Percentiles rank a stretch among this genome's conserved stretches.
These are phyloP conservation scores for Lepas anatifera DNA, from an alignment of 2,888 invertebrate species.

Conservation along the genomic window DNA sequence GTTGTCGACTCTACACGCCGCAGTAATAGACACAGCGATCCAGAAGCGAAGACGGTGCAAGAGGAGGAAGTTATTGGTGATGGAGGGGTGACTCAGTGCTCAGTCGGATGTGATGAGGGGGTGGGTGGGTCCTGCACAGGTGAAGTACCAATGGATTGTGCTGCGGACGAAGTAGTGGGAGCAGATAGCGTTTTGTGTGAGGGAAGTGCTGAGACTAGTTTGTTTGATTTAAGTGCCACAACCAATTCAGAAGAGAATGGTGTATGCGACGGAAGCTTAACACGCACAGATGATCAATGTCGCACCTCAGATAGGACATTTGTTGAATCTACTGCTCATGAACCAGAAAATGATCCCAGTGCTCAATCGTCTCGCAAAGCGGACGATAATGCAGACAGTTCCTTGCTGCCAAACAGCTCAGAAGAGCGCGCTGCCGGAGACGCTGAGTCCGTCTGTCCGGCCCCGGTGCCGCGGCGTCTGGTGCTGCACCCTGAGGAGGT, in stretches of 20 bases:
- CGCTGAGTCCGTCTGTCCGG: neutral
- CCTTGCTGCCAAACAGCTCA: neutral
- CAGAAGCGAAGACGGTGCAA: neutral
- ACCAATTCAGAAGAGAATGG: too few relatives aligned
- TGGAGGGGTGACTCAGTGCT: too few relatives aligned
- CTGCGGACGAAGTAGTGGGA: neutral
- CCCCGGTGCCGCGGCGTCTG: neutral
- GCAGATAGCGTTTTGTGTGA: neutral
- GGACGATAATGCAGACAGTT: too few relatives aligned
- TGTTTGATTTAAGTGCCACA: too few relatives aligned
- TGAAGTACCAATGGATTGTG: neutral
- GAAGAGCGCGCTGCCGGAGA: neutral
- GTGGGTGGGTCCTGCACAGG: neutral
- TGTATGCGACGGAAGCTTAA: too few relatives aligned
- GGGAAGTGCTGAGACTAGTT: too few relatives aligned
- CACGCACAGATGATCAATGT: too few relatives aligned
- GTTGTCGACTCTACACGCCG: neutral
- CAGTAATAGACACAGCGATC: neutral
- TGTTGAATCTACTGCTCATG: too few relatives aligned
- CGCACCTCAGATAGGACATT: too few relatives aligned
- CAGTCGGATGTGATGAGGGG: too few relatives aligned
- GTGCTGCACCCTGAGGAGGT: conserved; percentile 9
- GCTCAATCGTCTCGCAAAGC: neutral
- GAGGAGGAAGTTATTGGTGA: neutral
- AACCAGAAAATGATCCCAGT: too few relatives aligned